Base-by-base conservation (phyloP, 2,797 vertebrate species). In the Rachycentron canadum region DNA sequence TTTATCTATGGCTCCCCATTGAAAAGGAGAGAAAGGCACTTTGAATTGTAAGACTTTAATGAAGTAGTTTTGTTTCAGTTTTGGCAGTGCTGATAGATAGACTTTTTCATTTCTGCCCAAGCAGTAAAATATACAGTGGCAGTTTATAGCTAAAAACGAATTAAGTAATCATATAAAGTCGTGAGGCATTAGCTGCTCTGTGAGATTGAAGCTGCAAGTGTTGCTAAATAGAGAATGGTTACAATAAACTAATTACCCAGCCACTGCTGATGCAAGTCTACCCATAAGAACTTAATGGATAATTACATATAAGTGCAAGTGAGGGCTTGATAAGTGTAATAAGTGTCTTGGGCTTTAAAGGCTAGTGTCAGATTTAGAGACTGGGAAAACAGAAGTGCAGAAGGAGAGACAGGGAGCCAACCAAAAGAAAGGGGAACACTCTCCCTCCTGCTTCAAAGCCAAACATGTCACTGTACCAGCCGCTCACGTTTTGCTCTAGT, bases 401-500 rank as follows among this genome's bases (percentile, higher is more conserved):
- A 56, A 64, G 60, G 55, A 69, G 23, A 3, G 23, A 60, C 52
- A 32, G 36, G 10, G 60, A 73, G 57, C 2, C 10, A 75, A 62
- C 38, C 32, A 77, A 62, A 77, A 78, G 59, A 25, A 13, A 72
- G 63, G 72, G 79, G 47, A 84, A 66, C 78, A 56, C 78, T 80
- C 57, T 43, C 81, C 69, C 67, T 73, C 60, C 71, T 56, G 66
- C 65, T 80, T 79, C 53, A 4, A 64, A 86, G 73, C 79, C 76
- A 87, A 85, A 74, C 67, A 1, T 90, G 89, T 89, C 89, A 86
- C 71, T 79, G 73, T 84, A 79, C 50, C 87, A 89, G 69, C 59
- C 28, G 56, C 76, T 83, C 81, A 86, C 60, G 36, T 74, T 90
- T 90, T 88, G 88, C 84, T 88, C 89, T 23, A 91, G 26, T 89